Conservation (phyloP, 2,888 invertebrate genomes). For the Nematopogon swammerdamellus region DNA sequence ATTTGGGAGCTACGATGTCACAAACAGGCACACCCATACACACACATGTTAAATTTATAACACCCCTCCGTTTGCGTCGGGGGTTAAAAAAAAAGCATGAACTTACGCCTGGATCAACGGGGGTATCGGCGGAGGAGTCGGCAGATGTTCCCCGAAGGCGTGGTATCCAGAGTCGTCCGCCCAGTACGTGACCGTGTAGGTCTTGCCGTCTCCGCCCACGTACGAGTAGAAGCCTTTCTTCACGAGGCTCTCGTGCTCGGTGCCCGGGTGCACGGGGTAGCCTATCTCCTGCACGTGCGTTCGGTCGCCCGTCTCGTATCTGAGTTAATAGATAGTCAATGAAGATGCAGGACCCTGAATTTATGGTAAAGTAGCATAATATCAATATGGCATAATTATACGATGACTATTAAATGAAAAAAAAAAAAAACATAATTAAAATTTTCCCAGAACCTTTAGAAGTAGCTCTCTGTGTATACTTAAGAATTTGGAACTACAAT, state of each 20-base stretch:
- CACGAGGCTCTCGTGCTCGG: conserved; percentile 35
- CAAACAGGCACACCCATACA: too few species aligned
- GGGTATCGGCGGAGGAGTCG: conserved; percentile 38
- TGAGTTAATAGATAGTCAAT: conserved; percentile 12
- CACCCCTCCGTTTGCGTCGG: too few species aligned
- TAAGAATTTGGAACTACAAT: too few species aligned
- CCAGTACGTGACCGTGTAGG: conserved; percentile 43
- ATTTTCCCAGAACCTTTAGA: too few species aligned
- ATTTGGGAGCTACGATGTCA: too few species aligned
- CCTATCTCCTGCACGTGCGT: conserved; percentile 46
- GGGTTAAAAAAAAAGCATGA: too few species aligned
- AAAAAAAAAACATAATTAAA: too few species aligned
- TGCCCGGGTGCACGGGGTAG: conserved; percentile 30
- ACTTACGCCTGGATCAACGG: conserved; percentile 42
- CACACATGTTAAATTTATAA: too few species aligned
- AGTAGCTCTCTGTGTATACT: too few species aligned
- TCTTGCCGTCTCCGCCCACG: conserved; percentile 34
- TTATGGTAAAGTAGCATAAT: too few species aligned
- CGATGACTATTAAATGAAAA: too few species aligned
- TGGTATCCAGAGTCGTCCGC: conserved; percentile 48
- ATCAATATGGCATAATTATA: too few species aligned
- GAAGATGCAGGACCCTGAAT: not conserved
- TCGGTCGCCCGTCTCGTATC: conserved; percentile 43
- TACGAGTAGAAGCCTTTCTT: conserved; percentile 50
- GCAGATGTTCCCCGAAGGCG: conserved; percentile 42